phyloP scores from a whole-genome alignment of 2,888 invertebrate species.

The Steromphala cineraria region DNA sequence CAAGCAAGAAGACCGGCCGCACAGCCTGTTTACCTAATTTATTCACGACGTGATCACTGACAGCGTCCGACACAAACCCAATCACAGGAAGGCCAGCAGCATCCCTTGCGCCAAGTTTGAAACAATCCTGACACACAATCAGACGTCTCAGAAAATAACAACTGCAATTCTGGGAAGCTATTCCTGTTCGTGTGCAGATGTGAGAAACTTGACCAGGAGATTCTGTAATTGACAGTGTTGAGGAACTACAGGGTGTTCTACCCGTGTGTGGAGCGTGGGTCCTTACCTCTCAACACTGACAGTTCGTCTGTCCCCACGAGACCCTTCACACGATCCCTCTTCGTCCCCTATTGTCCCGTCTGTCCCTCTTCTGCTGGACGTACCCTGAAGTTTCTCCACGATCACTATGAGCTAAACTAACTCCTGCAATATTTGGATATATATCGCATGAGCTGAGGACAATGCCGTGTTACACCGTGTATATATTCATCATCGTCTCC shows the following conservation, averaged over 20 bases:
- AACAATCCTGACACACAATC: background rate
- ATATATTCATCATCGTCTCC: constrained; percentile 39
- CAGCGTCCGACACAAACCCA: background rate
- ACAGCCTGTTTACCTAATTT: constrained; percentile 1
- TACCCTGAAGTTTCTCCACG: background rate
- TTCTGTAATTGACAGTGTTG: too few relatives aligned
- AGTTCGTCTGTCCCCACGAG: too few relatives aligned
- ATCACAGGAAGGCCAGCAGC: background rate
- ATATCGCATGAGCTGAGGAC: background rate
- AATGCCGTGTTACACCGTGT: constrained; percentile 7
- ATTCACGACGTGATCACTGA: constrained; percentile 1
- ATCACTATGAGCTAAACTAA: background rate
- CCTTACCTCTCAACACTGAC: too few relatives aligned
- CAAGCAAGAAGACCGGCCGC: background rate
- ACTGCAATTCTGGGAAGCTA: background rate
- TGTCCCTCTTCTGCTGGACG: background rate
- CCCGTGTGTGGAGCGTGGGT: too few relatives aligned
- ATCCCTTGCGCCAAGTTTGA: background rate
- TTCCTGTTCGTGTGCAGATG: too few relatives aligned
- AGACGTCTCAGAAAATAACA: background rate
- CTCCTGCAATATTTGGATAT: constrained; percentile 4
- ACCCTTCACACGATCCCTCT: too few relatives aligned
- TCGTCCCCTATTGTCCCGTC: background rate
- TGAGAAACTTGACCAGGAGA: too few relatives aligned
- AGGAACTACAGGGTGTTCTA: too few relatives aligned